These are phyloP conservation scores for Alouatta palliata DNA, from an alignment of 2,113 vertebrate genomes.

Conservation along the genomic window DNA sequence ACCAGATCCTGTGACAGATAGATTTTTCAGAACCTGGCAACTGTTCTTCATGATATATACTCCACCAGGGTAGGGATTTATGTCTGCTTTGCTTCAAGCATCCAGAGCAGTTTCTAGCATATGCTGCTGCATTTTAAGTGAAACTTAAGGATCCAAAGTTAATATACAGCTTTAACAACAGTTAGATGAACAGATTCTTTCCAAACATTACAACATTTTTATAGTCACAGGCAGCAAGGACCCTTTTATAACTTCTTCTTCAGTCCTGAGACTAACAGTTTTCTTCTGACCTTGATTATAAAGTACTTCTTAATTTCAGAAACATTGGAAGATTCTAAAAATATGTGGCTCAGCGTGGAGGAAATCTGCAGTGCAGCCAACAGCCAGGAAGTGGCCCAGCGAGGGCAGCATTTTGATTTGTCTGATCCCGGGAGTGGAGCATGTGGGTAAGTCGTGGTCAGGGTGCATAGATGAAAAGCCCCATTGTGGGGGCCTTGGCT, in stretches of 20 bases:
- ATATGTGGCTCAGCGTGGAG: neutral
- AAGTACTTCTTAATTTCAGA: slow-evolving; percentile 36
- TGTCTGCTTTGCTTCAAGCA: neutral
- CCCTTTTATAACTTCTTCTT: neutral
- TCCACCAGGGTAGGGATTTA: neutral
- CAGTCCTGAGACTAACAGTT: neutral
- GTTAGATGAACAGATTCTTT: neutral
- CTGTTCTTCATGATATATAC: neutral
- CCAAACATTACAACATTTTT: neutral
- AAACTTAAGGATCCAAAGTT: neutral
- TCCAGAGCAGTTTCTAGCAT: neutral
- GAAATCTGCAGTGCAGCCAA: neutral
- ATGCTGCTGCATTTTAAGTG: slow-evolving; percentile 5
- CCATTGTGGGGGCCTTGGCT: neutral
- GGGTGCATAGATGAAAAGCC: neutral
- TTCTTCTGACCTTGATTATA: slow-evolving; percentile 3
- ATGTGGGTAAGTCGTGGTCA: neutral
- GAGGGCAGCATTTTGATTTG: neutral
- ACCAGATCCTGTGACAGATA: neutral
- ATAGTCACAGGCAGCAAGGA: neutral
- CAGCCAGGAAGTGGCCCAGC: neutral
- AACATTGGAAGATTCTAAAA: neutral
- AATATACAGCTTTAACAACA: neutral
- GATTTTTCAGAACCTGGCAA: slow-evolving; percentile 7
- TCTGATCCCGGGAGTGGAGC: neutral